Base-by-base conservation (phyloP, 2,888 invertebrate genomes). In the Lysandra coridon region DNA sequence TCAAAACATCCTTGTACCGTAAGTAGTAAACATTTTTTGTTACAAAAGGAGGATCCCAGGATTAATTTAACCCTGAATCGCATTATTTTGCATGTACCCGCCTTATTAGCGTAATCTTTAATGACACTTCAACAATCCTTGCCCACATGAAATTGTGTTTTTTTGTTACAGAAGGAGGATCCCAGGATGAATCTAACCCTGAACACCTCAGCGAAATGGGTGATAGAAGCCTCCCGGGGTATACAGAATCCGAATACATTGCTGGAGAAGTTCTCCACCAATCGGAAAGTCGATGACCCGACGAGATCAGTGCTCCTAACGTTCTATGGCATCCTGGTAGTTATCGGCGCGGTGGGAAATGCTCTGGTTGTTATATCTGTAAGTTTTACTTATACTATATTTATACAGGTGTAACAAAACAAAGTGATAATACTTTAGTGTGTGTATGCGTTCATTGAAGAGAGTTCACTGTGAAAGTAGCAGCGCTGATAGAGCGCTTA, bases 281-380 rank as follows among this genome's bases (percentile, higher is more conserved):
- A 97, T 89, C 95, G 96, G 78, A 96, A 96, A 78, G 96, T 98
- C 73, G 96, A 97, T 83, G 96, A 96, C 81, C 95, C 96, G 0
- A 96, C 96, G 53, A 96, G 96, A 86, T 95, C 96, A 6, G 88
- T 96, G 3, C 95, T 98, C 12, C 96, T 97, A 78, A 92, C 95
- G 0, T 95, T 96, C 86, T 98, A 98, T 92, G 95, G 96, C 37
- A 93, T 97, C 81, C 94, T 98, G 85, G 98, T 98, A 81, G 91
- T 97, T 17, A 96, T 98, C 79, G 98, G 98, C 64, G 96, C 97
- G 2, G 93, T 97, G 79, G 98, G 98, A 75, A 99, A 98, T 91
- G 96, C 96, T 12, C 95, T 99, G 76, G 98, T 98, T 84, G 98
- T 98, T 82, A 92, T 96, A 81, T 96, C 96, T 83, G 96, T 95